Conservation (phyloP, 2,113 vertebrate species). For the Hylia prasina region DNA sequence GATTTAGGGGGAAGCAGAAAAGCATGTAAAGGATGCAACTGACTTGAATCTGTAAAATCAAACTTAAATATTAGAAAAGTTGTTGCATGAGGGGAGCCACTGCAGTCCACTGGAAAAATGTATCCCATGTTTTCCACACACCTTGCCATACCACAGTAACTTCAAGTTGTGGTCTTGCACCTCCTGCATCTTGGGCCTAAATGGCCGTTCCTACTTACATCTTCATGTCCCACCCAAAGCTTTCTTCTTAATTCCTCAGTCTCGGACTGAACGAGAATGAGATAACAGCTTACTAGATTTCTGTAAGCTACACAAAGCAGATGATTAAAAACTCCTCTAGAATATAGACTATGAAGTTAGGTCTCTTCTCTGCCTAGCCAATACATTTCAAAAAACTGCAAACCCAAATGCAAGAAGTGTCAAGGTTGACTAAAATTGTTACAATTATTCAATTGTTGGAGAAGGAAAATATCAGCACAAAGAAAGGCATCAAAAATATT, state of each 20-base stretch:
- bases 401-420: background rate
- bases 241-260: background rate
- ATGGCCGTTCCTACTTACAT: background rate
- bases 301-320: background rate
- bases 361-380: background rate
- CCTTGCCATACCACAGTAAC: background rate
- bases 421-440: background rate
- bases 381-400: background rate
- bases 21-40: background rate
- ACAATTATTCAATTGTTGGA: background rate
- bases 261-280: background rate
- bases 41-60: background rate
- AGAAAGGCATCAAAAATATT: background rate
- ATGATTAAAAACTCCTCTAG: background rate
- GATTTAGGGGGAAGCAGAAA: background rate
- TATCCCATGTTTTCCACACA: background rate
- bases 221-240: background rate
- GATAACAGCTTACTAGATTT: background rate
- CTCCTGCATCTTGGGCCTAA: background rate
- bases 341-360: background rate
- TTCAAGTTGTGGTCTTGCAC: rapidly evolving
- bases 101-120: background rate
- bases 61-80: background rate
- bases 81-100: background rate
- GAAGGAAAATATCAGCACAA: background rate